Conservation (phyloP, 2,113 vertebrate genomes). For the Dascyllus trimaculatus region DNA sequence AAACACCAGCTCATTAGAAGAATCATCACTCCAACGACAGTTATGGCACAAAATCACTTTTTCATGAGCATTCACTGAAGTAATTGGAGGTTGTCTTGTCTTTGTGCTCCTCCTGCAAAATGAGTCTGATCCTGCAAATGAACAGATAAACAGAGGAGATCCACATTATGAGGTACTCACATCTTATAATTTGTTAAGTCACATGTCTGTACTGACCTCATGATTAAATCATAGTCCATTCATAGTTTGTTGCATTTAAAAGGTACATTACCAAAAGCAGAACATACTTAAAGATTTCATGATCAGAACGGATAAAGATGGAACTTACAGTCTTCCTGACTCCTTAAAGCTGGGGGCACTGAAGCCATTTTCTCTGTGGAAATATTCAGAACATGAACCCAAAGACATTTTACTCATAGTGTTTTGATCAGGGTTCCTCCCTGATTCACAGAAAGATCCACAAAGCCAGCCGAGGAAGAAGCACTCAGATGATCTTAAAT, state of each 20-base stretch:
- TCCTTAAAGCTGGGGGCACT: accelerated
- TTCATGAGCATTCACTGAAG: slow-evolving; percentile 18
- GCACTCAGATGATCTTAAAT: too few species aligned
- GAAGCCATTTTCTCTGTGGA: slow-evolving; percentile 31
- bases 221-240: too few species aligned
- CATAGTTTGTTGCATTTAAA: too few species aligned
- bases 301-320: not conserved
- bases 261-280: too few species aligned
- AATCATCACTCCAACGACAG: not conserved
- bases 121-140: slow-evolving; percentile 33
- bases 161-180: too few species aligned
- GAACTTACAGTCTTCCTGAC: slow-evolving; percentile 23
- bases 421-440: too few species aligned
- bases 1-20: not conserved
- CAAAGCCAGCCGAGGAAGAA: not conserved
- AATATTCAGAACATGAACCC: not conserved
- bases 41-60: not conserved
- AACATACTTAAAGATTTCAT: too few species aligned
- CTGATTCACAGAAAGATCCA: too few species aligned
- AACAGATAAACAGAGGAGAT: not conserved
- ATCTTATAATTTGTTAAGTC: too few species aligned
- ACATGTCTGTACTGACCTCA: too few species aligned
- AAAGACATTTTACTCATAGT: not conserved
- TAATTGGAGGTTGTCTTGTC: not conserved
- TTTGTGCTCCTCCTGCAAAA: slow-evolving; percentile 14